Evolutionary conservation across 2,797 vertebrate genomes (phyloP).

Genomic region (Xenops minutus): DNA sequence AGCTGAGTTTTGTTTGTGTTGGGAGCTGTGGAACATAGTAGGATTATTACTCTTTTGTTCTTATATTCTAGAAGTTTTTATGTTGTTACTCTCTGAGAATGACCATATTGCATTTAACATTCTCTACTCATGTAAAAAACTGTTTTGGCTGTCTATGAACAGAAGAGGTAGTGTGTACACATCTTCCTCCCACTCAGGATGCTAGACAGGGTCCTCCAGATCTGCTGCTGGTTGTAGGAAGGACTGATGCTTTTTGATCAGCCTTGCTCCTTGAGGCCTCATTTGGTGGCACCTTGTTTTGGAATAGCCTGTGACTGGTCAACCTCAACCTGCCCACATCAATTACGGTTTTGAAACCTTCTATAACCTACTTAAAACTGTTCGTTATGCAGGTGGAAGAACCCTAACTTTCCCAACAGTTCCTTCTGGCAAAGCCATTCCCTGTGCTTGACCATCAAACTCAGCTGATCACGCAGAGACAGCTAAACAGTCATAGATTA

Average conservation of each 20-base stretch:
- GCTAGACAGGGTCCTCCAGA: neutral
- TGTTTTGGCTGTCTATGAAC: neutral
- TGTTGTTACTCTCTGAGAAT: neutral
- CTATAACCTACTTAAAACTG: neutral
- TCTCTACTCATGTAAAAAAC: neutral
- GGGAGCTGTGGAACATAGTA: neutral
- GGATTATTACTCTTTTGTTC: neutral
- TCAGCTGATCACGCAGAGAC: neutral
- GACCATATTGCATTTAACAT: accelerated
- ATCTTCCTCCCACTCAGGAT: neutral
- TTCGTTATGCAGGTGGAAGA: neutral
- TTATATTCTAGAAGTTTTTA: neutral
- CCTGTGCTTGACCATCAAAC: neutral
- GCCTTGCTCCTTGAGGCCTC: neutral
- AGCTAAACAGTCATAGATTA: neutral
- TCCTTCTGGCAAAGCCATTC: neutral
- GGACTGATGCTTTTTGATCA: neutral
- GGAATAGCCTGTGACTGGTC: neutral
- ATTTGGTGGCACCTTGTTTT: neutral
- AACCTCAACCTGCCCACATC: neutral
- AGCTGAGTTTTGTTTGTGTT: neutral
- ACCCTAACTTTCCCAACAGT: neutral
- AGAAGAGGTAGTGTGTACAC: neutral
- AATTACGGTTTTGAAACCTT: neutral
- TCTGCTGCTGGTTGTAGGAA: neutral